These are phyloP conservation scores for western clawed frog (Xenopus tropicalis) DNA, from an alignment of 2,113 vertebrate species.

Conservation along the genomic window UCB_Xtro_10.0 CM004443.2:109602001-109602500, in stretches of 20 bases:
- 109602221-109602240: conserved; percentile 43
- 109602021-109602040: conserved; percentile 19
- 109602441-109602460: conserved; percentile 35
- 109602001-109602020: conserved; percentile 22
- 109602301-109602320: conserved; percentile 35
- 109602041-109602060: conserved; percentile 29
- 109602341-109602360: conserved; percentile 44
- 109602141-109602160: conserved; percentile 45
- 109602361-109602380: conserved; percentile 45
- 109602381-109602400: conserved; percentile 35
- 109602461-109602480: conserved; percentile 35
- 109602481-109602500: conserved; percentile 22
- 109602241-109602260: conserved; percentile 40
- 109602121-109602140: conserved; percentile 43
- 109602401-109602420: conserved; percentile 38
- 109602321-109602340: conserved; percentile 43
- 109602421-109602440: conserved; percentile 40
- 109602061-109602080: conserved; percentile 24
- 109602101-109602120: conserved; percentile 25
- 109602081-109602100: conserved; percentile 25
- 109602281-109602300: conserved; percentile 35
- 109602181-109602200: conserved; percentile 43
- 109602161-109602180: conserved; percentile 40
- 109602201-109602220: conserved; percentile 44
- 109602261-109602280: conserved; percentile 40